Base-by-base conservation (phyloP, 2,797 vertebrate genomes). In the Poecilia wingei region DNA sequence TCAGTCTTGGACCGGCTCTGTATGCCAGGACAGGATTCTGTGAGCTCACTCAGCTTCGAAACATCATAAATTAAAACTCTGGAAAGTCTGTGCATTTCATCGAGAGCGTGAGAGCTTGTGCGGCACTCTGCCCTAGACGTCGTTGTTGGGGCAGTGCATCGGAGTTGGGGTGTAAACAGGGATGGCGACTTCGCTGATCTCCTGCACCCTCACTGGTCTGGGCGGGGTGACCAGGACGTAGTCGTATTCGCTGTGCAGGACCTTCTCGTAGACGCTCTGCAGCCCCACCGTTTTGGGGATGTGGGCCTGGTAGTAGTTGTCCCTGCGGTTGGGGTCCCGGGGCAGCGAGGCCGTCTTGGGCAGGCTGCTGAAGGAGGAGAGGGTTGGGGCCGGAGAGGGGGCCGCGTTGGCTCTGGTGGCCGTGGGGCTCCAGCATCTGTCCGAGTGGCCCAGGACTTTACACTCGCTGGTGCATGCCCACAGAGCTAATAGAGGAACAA, bases 391-490 rank as follows among this genome's bases (percentile, higher is more conserved):
- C 0, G 93, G 94, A 25, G 96, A 91, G 10, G 94, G 88, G 16
- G 95, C 96, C 0, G 94, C 91, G 8, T 95, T 97, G 88, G 96
- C 93, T 64, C 97, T 95, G 1, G 93, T 90, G 0, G 97, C 97
- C 0, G 97, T 96, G 14, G 98, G 98, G 88, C 97, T 99, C 98
- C 98, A 99, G 93, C 98, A 99, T 80, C 97, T 97, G 75, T 99
- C 98, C 0, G 98, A 99, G 91, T 99, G 98, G n/a, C 98, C 98
- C 77, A 99, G 95, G 87, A 99, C 96, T 92, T 98, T 99, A 91
- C 98, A 99, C 86, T 99, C 98, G 0, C 97, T 98, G 0, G 98
- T 99, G 89, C 98, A 99, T 0, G 98, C 97, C 98, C 98, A 99
- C 84, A 99, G 91, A 91, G 96, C 98, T 99, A 53, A 20, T 53